Evolutionary conservation across 2,797 vertebrate genomes (phyloP).

Genomic region (Anabas testudineus): DNA sequence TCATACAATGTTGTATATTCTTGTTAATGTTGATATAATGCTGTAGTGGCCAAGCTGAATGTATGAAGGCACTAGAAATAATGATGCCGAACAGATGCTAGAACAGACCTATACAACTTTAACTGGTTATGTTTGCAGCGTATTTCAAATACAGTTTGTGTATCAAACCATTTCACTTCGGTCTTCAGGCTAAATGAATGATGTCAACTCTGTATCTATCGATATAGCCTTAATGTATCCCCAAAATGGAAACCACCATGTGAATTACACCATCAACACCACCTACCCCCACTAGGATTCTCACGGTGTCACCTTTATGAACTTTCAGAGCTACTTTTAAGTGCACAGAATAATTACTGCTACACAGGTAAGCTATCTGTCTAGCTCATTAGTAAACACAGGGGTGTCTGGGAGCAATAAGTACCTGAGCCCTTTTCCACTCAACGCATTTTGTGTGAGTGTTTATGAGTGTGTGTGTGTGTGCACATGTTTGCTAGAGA

Average conservation of each 20-base stretch:
- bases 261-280: conserved; percentile 15
- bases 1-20: neutral
- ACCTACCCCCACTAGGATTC: conserved; percentile 6
- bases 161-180: neutral
- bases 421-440: conserved; percentile 50
- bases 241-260: neutral
- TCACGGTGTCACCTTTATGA: conserved; percentile 30
- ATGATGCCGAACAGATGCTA: too few species aligned
- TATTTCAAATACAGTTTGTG: neutral
- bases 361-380: conserved; percentile 50
- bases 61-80: neutral
- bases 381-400: conserved; percentile 62
- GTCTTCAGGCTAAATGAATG: neutral
- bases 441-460: conserved; percentile 56
- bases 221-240: neutral
- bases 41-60: neutral
- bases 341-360: conserved; percentile 44
- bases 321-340: conserved; percentile 47
- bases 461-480: conserved; percentile 39
- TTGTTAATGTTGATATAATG: neutral
- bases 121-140: too few species aligned
- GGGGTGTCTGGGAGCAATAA: conserved; percentile 54
- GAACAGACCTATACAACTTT: too few species aligned
- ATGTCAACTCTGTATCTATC: neutral
- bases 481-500: conserved; percentile 55